phyloP scores from a whole-genome alignment of 2,888 invertebrate species.

The Scaptodrosophila latifasciaeformis region DNA sequence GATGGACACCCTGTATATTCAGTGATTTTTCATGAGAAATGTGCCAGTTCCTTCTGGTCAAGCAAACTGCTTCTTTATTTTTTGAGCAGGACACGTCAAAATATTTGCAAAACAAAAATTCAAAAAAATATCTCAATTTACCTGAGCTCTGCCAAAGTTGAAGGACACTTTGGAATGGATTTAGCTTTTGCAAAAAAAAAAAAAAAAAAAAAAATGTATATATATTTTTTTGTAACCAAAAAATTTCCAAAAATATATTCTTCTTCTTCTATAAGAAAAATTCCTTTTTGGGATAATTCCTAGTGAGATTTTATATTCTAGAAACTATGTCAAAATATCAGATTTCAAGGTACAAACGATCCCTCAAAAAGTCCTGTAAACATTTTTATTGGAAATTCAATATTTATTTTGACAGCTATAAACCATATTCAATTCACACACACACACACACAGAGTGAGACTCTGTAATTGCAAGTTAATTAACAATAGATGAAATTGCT shows the following conservation, averaged over 20 bases:
- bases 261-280: too few relatives aligned
- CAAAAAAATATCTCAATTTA: not conserved
- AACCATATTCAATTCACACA: constrained; percentile 29
- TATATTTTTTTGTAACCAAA: too few relatives aligned
- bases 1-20: constrained; percentile 40
- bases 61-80: constrained; percentile 7
- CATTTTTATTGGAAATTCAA: constrained; percentile 42
- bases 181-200: not conserved
- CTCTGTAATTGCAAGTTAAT: constrained; percentile 60
- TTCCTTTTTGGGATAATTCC: too few relatives aligned
- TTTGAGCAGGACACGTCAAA: constrained; percentile 55
- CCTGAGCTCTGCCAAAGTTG: not conserved
- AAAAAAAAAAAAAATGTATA: constrained; percentile 15
- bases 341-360: constrained; percentile 25
- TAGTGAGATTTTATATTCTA: not conserved
- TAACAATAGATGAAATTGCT: constrained; percentile 45
- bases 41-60: too few relatives aligned
- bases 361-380: not conserved
- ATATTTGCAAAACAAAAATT: constrained; percentile 56
- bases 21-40: too few relatives aligned
- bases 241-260: too few relatives aligned
- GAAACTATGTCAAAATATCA: constrained; percentile 37
- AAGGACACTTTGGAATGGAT: not conserved
- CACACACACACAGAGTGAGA: not conserved
- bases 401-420: constrained; percentile 68